Conservation (phyloP, 2,797 vertebrate species). For the Gouania willdenowi region DNA sequence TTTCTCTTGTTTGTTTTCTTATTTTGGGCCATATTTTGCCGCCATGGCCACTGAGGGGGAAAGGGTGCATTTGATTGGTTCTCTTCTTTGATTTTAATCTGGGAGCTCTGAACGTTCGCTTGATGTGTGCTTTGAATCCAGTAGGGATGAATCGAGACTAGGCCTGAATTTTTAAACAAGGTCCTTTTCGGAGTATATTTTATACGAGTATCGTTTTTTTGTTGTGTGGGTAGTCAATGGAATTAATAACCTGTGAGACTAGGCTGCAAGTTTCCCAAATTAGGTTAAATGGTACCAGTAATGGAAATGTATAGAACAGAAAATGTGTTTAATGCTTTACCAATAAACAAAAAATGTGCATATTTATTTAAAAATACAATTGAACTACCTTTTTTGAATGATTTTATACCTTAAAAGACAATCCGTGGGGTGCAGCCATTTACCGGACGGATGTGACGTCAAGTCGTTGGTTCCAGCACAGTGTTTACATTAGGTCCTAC, state of each 20-base stretch:
- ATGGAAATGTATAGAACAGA: no score
- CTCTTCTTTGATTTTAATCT: constrained; percentile 66
- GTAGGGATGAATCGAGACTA: constrained; percentile 59
- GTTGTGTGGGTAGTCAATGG: constrained; percentile 24
- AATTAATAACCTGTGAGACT: constrained; percentile 58
- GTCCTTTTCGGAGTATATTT: constrained; percentile 48
- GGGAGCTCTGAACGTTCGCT: constrained; percentile 28
- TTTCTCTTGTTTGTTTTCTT: constrained; percentile 74
- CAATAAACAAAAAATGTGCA: no score
- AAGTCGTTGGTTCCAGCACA: no score
- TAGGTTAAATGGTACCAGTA: no score
- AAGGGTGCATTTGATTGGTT: constrained; percentile 45
- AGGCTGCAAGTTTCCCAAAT: constrained; percentile 52
- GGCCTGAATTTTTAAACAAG: constrained; percentile 69
- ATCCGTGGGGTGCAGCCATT: no score
- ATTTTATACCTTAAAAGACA: no score
- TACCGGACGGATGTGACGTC: no score
- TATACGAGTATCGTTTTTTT: constrained; percentile 35
- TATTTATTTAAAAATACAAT: no score
- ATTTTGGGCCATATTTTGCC: constrained; percentile 61
- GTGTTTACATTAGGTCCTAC: no score
- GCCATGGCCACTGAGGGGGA: constrained; percentile 44
- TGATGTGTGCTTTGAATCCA: constrained; percentile 64
- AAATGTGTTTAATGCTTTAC: no score
- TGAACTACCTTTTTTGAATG: no score